A percentile compares a stretch with the other conserved stretches of the same genome.
Conservation (phyloP, 2,888 invertebrate genomes). For the Xestoiulus laeticollis region DNA sequence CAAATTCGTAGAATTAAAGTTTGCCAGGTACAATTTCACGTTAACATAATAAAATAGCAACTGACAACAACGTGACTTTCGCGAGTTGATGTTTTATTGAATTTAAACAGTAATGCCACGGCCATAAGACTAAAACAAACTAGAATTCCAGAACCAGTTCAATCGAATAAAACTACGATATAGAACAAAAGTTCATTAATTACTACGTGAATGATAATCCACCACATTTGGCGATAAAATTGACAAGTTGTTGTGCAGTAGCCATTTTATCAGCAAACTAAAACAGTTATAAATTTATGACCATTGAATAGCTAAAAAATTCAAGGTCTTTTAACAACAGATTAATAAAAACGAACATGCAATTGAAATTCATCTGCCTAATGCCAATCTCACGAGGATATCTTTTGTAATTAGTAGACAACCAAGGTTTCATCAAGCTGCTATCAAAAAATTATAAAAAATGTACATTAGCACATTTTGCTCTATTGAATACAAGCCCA, state of each 20-base stretch:
- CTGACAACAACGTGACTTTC: background rate
- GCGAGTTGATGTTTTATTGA: background rate
- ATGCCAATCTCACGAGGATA: background rate
- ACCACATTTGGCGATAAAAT: background rate
- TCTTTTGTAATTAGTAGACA: background rate
- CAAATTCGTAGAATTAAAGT: background rate
- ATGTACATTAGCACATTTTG: background rate
- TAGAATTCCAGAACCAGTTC: background rate
- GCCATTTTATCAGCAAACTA: background rate
- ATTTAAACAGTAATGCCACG: background rate
- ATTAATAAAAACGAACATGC: background rate
- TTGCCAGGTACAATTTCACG: background rate
- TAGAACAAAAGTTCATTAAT: background rate
- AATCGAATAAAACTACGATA: background rate
- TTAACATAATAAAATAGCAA: background rate
- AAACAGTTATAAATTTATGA: conserved; percentile 34
- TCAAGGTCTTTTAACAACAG: background rate
- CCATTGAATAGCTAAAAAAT: background rate
- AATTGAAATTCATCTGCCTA: background rate
- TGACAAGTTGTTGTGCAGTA: conserved; percentile 5
- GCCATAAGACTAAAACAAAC: background rate
- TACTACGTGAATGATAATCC: background rate
- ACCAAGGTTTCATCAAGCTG: background rate
- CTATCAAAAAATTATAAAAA: background rate
- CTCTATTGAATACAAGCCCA: background rate